phyloP scores from a whole-genome alignment of 1,140 invertebrate genomes.

The Rhopalosiphum padi region DNA sequence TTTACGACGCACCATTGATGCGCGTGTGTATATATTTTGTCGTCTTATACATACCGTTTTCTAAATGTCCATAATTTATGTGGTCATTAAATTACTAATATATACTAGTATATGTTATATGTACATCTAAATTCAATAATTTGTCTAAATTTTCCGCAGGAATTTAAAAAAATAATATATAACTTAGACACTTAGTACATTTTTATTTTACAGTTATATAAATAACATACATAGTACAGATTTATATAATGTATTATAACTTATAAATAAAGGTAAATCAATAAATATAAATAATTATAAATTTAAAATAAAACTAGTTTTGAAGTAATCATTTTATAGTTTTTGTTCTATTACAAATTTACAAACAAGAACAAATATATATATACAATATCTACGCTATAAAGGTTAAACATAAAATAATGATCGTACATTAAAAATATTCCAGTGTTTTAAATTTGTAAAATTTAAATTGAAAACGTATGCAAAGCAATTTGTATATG shows the following conservation, averaged over 20 bases:
- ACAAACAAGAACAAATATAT: background rate
- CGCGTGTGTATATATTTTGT: background rate
- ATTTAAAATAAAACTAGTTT: background rate
- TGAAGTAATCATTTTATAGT: background rate
- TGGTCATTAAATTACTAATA: background rate
- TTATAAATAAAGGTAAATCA: background rate
- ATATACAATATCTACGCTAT: no score
- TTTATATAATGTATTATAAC: background rate
- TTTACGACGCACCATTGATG: slow-evolving; percentile 15
- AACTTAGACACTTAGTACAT: background rate
- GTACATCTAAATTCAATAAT: background rate
- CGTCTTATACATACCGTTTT: background rate
- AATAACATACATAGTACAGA: background rate
- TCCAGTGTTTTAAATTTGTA: background rate
- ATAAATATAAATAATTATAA: background rate
- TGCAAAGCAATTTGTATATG: background rate
- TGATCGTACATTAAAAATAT: background rate
- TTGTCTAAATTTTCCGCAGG: background rate
- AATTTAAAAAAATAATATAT: background rate
- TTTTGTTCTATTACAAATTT: background rate
- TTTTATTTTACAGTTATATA: background rate
- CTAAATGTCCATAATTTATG: slow-evolving; percentile 31
- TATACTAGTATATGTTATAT: background rate
- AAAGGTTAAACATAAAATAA: background rate
- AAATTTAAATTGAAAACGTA: background rate